These are phyloP conservation scores for Sorex araneus DNA, from an alignment of 2,113 vertebrate species.

Conservation along the genomic window DNA sequence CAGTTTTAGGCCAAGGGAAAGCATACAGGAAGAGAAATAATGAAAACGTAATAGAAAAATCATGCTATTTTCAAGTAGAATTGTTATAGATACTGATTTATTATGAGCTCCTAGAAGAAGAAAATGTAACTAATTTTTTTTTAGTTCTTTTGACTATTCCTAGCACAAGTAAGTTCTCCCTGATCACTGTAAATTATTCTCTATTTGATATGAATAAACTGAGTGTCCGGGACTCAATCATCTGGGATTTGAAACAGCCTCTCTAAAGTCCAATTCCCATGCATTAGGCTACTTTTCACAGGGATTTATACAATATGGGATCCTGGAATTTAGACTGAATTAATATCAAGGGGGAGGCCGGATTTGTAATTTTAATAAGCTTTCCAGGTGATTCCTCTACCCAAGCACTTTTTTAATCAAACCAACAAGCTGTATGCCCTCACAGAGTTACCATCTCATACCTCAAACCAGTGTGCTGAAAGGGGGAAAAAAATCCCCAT, in stretches of 20 bases:
- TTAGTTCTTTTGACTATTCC: background rate
- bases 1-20: background rate
- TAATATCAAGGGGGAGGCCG: background rate
- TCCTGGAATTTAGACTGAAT: background rate
- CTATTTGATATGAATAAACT: conserved; percentile 19
- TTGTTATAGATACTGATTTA: background rate
- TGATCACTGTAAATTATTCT: background rate
- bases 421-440: background rate
- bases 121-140: background rate
- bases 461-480: background rate
- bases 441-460: background rate
- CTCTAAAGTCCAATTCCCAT: background rate
- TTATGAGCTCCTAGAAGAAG: background rate
- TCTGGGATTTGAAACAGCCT: background rate
- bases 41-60: background rate
- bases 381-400: conserved; percentile 11
- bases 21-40: background rate
- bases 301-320: accelerated
- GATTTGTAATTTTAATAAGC: conserved; percentile 8
- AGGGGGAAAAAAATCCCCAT: background rate
- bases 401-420: background rate
- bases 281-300: background rate
- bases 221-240: background rate
- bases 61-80: background rate
- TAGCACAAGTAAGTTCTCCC: background rate